Evolutionary conservation across 2,113 vertebrate genomes (phyloP), one percentile per base, ranked within the genome.

Genomic region (Cyrtonyx montezumae): DNA sequence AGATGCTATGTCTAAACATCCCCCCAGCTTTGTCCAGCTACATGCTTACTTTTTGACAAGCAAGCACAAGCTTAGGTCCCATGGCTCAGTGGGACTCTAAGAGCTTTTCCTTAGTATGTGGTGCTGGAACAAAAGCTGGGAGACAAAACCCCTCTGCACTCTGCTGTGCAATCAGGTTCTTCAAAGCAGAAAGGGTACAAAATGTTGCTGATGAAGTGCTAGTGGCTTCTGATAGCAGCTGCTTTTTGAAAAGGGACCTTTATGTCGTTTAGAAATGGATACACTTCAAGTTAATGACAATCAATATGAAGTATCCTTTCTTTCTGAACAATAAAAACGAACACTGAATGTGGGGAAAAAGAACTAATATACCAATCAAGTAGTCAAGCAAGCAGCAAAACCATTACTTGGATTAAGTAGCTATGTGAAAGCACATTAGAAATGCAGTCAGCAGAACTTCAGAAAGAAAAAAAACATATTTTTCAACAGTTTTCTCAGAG

Each of bases 101-200:
- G 48, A 71, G 71, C 48, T 69, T 68, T 75, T 94, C 81, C 76
- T 90, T 87, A 78, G 87, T 88, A 88, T 92, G 90, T 34, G 9
- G 61, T 81, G 26, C 23, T 42, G 66, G 91, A 94, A 96, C 86
- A 95, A 96, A 97, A 97, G 93, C 89, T 75, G 53, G 68, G 81
- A 93, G 51, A 58, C 32, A 58, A n/a, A 58, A 58, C 55, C 55
- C 55, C 55, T 58, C 59, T 30, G 46, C 9, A 61, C 37, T 88
- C 61, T 80, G 70, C 65, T 49, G 69, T 67, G 88, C 55, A 94
- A 77, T 79, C 87, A 97, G 83, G 79, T 97, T 82, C 87, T 87
- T 63, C 53, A 67, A 84, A 89, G 42, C 48, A 93, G 25, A 91
- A 91, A 80, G 5, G 16, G 49, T 53, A 74, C 66, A 49, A 84